Conservation (phyloP, 1,140 invertebrate species). For the Polypedilum vanderplanki region DNA sequence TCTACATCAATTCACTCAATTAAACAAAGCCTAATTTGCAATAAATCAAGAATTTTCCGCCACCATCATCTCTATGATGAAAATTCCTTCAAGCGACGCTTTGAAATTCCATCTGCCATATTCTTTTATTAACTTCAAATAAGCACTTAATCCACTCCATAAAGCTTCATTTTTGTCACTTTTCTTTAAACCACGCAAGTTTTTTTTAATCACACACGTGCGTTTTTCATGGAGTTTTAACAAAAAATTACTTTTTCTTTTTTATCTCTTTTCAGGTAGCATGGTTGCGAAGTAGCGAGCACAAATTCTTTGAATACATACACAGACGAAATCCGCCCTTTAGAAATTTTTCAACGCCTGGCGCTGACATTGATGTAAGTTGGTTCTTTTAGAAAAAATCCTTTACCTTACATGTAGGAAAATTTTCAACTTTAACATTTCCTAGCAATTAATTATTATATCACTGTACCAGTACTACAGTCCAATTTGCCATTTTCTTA, state of each 20-base stretch:
- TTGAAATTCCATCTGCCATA: no score
- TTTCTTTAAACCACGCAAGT: no score
- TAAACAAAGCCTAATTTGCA: not conserved
- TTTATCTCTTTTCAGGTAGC: constrained; percentile 44
- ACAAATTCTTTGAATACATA: constrained; percentile 69
- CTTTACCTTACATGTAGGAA: no score
- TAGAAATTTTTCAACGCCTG: constrained; percentile 55
- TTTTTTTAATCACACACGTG: no score
- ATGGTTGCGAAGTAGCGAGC: constrained; percentile 64
- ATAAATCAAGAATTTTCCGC: not conserved
- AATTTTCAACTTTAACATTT: no score
- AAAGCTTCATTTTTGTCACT: not conserved
- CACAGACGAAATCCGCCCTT: constrained; percentile 66
- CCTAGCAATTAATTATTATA: no score
- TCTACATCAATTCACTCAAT: constrained; percentile 27
- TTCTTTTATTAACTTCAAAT: not conserved
- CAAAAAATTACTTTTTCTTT: not conserved
- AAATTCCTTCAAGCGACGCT: no score
- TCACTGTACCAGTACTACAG: no score
- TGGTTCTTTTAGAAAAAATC: no score
- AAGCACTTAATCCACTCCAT: constrained; percentile 4
- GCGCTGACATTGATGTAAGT: constrained; percentile 51
- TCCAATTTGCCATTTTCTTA: not conserved
- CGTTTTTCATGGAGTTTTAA: not conserved
- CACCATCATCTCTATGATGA: no score